These are phyloP conservation scores for Drosophila tristis DNA, from an alignment of 1,140 invertebrate genomes.

Conservation along the genomic window DNA sequence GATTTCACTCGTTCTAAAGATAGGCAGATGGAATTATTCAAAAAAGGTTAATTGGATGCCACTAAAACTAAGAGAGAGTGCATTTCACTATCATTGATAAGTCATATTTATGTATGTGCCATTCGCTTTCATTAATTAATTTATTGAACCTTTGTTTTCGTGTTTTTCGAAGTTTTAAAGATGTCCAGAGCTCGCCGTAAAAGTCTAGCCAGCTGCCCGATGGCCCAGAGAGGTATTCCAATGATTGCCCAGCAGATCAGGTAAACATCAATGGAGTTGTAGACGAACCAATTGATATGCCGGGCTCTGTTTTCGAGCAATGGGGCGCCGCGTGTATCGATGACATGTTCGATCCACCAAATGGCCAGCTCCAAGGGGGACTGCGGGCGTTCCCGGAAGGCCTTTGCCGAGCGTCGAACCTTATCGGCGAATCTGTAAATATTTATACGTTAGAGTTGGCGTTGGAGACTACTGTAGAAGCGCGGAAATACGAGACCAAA, in stretches of 20 bases:
- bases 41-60: too few relatives aligned
- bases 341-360: slow-evolving; percentile 86
- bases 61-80: too few relatives aligned
- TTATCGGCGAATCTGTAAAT: slow-evolving; percentile 80
- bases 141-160: slow-evolving; percentile 54
- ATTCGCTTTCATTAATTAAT: neutral
- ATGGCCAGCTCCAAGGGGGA: slow-evolving; percentile 85
- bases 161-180: neutral
- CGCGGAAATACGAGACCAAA: neutral
- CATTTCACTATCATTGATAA: neutral
- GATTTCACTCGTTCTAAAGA: too few relatives aligned
- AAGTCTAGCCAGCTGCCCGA: slow-evolving; percentile 22
- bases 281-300: slow-evolving; percentile 87
- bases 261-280: slow-evolving; percentile 87
- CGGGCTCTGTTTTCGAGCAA: slow-evolving; percentile 84
- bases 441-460: neutral
- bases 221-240: slow-evolving; percentile 1
- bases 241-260: slow-evolving; percentile 54
- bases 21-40: too few relatives aligned
- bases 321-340: slow-evolving; percentile 84
- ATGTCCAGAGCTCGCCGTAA: slow-evolving; percentile 5
- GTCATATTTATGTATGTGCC: too few relatives aligned
- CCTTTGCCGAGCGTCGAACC: slow-evolving; percentile 84
- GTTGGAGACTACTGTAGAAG: neutral
- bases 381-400: slow-evolving; percentile 85